Percentiles rank a stretch among this genome's conserved stretches.
Conservation (phyloP, 2,888 invertebrate genomes). For the Trachelus tabidus region DNA sequence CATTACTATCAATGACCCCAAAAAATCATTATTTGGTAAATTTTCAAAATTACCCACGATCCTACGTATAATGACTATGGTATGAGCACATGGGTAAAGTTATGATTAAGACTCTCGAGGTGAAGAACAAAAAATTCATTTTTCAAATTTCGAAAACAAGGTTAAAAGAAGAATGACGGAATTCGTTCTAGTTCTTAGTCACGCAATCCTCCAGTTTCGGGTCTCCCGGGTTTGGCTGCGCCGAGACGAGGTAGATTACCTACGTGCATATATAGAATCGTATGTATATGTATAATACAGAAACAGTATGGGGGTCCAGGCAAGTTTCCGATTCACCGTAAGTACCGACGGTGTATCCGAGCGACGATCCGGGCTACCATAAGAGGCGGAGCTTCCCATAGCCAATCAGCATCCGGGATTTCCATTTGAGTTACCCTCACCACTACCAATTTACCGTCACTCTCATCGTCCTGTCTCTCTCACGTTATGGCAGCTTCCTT, state of each 20-base stretch:
- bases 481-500: slow-evolving; percentile 13
- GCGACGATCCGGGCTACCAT: slow-evolving; percentile 29
- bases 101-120: neutral
- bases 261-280: neutral
- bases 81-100: neutral
- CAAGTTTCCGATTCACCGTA: slow-evolving; percentile 5
- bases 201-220: slow-evolving; percentile 33
- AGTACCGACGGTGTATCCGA: slow-evolving; percentile 20
- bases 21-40: neutral
- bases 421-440: slow-evolving; percentile 23
- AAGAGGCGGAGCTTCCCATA: slow-evolving; percentile 55
- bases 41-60: neutral
- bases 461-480: slow-evolving; percentile 5
- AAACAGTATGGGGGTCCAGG: slow-evolving; percentile 1
- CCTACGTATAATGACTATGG: neutral
- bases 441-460: neutral
- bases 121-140: neutral
- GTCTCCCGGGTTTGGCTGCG: slow-evolving; percentile 2
- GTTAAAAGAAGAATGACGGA: slow-evolving; percentile 7
- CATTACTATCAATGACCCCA: neutral
- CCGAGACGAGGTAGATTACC: neutral
- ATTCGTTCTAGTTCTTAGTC: slow-evolving; percentile 31
- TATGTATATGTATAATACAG: neutral
- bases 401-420: slow-evolving; percentile 56
- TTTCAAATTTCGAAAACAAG: neutral